Evolutionary conservation across 2,888 invertebrate species (phyloP).

Genomic region (Drosophila nr. medialis): DNA sequence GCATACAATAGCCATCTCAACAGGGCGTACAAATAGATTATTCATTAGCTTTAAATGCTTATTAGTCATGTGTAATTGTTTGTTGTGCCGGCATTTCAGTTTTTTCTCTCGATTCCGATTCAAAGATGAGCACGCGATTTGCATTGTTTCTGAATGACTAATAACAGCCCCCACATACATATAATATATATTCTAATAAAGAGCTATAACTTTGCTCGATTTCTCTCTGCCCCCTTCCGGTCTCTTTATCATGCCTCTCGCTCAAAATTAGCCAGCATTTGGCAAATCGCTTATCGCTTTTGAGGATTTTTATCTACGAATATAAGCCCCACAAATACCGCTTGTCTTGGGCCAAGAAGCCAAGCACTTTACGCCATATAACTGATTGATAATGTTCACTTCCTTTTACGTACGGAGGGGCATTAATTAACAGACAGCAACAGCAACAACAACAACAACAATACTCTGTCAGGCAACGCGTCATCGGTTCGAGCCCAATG

Average conservation of each 20-base stretch:
- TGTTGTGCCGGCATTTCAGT: constrained; percentile 33
- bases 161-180: constrained; percentile 11
- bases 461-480: constrained; percentile 49
- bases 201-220: constrained; percentile 9
- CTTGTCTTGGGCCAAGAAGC: constrained; percentile 35
- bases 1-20: constrained; percentile 5
- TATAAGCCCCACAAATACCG: constrained; percentile 27
- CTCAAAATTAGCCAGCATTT: not conserved
- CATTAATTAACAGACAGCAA: constrained; percentile 27
- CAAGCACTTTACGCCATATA: not conserved
- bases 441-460: not conserved
- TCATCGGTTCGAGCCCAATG: constrained; percentile 54
- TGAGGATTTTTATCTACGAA: constrained; percentile 23
- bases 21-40: constrained; percentile 13
- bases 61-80: constrained; percentile 36
- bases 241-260: not conserved
- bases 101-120: not conserved
- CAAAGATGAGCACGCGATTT: constrained; percentile 30
- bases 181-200: constrained; percentile 31
- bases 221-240: not conserved
- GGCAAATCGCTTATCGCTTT: constrained; percentile 41
- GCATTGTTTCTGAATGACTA: constrained; percentile 38
- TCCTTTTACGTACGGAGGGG: constrained; percentile 52
- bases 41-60: constrained; percentile 6
- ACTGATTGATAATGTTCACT: constrained; percentile 68